phyloP scores from a whole-genome alignment of 2,113 vertebrate genomes.

The Pontoporia blainvillei region DNA sequence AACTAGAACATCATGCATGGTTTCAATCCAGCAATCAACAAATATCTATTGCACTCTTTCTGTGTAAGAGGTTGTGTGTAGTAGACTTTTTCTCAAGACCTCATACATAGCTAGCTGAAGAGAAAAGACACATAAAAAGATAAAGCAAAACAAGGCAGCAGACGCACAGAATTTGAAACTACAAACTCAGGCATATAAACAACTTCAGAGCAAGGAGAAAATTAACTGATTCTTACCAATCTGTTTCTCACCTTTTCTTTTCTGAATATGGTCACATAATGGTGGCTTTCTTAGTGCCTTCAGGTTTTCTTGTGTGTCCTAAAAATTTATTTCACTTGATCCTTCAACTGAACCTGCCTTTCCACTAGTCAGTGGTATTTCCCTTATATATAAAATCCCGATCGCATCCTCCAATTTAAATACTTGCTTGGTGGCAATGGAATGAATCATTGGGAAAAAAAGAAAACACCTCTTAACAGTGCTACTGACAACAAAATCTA shows the following conservation, averaged over 20 bases:
- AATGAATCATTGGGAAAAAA: neutral
- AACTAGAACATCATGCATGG: neutral
- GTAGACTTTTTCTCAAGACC: constrained; percentile 2
- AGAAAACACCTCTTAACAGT: neutral
- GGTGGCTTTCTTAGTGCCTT: neutral
- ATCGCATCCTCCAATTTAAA: neutral
- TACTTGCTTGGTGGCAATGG: neutral
- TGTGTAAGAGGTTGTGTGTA: neutral
- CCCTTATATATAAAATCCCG: neutral
- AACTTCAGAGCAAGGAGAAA: constrained; percentile 1
- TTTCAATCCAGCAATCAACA: neutral
- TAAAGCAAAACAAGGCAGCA: neutral
- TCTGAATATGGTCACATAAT: neutral
- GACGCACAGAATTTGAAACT: neutral
- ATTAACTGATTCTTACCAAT: neutral
- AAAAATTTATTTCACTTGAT: neutral
- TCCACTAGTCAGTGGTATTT: neutral
- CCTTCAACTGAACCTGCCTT: neutral
- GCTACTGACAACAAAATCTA: neutral
- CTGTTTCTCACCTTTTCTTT: neutral
- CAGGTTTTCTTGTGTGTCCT: neutral
- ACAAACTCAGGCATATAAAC: neutral
- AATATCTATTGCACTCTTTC: neutral
- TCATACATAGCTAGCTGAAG: neutral
- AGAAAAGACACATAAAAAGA: neutral